Base-by-base conservation (phyloP, 2,888 invertebrate genomes). In the Odontocerum albicorne region DNA sequence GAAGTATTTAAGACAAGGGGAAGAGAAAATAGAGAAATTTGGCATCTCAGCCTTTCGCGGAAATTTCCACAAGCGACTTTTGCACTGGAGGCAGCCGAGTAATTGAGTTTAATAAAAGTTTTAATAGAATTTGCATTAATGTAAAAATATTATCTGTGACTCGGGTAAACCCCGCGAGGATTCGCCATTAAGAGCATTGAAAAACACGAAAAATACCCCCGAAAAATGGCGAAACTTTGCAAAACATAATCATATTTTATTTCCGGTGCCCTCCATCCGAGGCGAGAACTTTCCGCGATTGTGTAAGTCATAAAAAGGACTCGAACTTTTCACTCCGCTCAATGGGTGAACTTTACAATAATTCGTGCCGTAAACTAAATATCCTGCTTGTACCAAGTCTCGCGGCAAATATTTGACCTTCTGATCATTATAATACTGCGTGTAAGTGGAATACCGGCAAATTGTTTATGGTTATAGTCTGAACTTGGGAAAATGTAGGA, bases 161-260 rank as follows among this genome's bases (percentile, higher is more conserved):
- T 35, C 43, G 42, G 36, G 43, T 31, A 38, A 40, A 22, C 13
- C 40, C 44, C 32, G 22, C 27, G 20, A 27, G 43, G 31, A 13
- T 21, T 22, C n/a, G 17, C 38, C 44, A 51, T 51, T 44, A 38
- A 21, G 19, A 4, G 15, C 51, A 51, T 44, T 36, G 36, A 51
- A 44, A 43, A 51, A 43, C 36, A 36, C 22, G 38, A 51, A 43
- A 32, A 50, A 33, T 42, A 35, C 12, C 15, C n/a, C 21, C 17
- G 16, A 54, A 42, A 46, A 47, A 54, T 42, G 36, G 20, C 21
- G 36, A 36, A 49, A 49, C 49, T 55, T 55, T 36, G 27, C 27
- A 54, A 55, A 49, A 55, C 40, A 55, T 55, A 55, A 55, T 55
- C 55, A 49, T 55, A 55, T 55, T 55, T 55, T 55, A 55, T 55